Base-by-base conservation (phyloP, 2,888 invertebrate species). In the Bellardia bayeri region DNA sequence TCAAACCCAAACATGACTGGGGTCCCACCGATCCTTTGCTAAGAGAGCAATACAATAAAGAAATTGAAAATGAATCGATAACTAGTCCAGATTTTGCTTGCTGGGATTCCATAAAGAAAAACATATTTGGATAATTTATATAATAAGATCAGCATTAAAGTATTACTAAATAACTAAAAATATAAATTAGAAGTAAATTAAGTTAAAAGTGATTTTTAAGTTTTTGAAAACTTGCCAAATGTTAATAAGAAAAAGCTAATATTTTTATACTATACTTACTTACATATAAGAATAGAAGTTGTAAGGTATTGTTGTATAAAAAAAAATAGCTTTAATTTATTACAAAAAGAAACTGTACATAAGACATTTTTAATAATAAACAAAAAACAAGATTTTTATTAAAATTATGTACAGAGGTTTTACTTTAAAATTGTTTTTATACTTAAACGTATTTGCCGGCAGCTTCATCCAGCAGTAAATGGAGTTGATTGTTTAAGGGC, bases 401-500 rank as follows among this genome's bases (percentile, higher is more conserved):
- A 51, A 54, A 69, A 75, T 23, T 37, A 16, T 33, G 14, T 33
- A 45, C 14, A n/a, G n/a, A 13, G 5, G 42, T 42, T 61, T 61
- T 42, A 49, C 16, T n/a, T 54, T 6, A 2, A 4, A 4, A 68
- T 23, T 40, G 9, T 14, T 51, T 3, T 7, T 16, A 11, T 30
- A 42, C 40, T 71, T 80, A 82, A 58, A 80, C n/a, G 3, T 88
- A 88, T 71, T 89, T 89, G 5, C 90, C 92, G 16, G 96, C 95
- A 0, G 94, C 94, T 75, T 94, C 93, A 90, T 96, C 96, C 0
- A 96, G 92, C 42, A 96, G 95, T 95, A 95, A 95, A 89, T 96
- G 95, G 0, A 98, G 93, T 74, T 95, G 94, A 16, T 98, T 98
- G 86, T 94, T 93, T 6, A 93, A 94, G 0, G 97, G 97, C 86